A percentile compares a stretch with the other conserved stretches of the same genome.
phyloP scores from a whole-genome alignment of 2,113 vertebrate species.

The Chiloscyllium plagiosum region DNA sequence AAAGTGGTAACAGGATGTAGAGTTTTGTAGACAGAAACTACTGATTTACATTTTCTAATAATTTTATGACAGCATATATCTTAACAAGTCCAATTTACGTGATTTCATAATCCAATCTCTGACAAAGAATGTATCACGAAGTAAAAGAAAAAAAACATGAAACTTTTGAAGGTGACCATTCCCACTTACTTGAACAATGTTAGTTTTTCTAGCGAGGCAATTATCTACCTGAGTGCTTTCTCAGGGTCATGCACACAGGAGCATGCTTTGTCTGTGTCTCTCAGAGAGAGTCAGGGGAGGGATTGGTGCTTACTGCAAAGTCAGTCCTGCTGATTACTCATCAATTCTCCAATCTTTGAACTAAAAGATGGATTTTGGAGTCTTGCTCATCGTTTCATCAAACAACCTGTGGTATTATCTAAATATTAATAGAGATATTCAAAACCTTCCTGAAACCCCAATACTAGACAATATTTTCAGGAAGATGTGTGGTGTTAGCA shows the following conservation, averaged over 20 bases:
- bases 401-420: not conserved
- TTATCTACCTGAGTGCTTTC: constrained; percentile 34
- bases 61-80: not conserved
- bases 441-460: not conserved
- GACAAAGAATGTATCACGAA: not conserved
- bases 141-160: not conserved
- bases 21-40: not conserved
- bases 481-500: not conserved
- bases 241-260: constrained; percentile 26
- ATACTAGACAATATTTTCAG: not conserved
- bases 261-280: constrained; percentile 26
- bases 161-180: constrained; percentile 29
- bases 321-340: not conserved
- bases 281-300: not conserved
- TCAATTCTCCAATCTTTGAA: not conserved
- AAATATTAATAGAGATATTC: not conserved
- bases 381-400: not conserved
- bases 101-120: not conserved
- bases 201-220: not conserved
- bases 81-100: not conserved
- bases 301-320: not conserved
- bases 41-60: not conserved
- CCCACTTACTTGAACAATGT: not conserved
- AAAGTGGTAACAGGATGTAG: not conserved
- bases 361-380: not conserved